Evolutionary conservation across 2,113 vertebrate species (phyloP).

Genomic region (Chauna torquata): DNA sequence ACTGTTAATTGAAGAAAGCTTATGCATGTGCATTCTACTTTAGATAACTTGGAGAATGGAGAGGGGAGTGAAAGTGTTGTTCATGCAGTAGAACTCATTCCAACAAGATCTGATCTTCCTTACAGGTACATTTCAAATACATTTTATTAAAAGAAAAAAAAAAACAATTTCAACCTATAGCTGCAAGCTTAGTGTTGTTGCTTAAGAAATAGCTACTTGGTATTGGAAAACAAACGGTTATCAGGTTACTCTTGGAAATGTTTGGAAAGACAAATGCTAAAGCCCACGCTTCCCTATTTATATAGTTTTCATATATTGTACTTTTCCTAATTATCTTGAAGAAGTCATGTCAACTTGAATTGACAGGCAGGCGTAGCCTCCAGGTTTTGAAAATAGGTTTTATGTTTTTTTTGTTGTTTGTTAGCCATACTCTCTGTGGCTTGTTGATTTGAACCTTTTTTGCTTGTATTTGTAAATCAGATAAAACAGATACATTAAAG

Average conservation of each 20-base stretch:
- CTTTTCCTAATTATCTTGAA: not conserved
- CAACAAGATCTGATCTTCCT: conserved; percentile 72
- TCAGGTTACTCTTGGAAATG: not conserved
- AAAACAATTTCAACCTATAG: not conserved
- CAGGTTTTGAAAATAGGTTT: not conserved
- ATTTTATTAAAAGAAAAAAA: not conserved
- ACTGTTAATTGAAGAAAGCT: not conserved
- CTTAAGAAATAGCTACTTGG: not conserved
- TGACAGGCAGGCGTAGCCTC: not conserved
- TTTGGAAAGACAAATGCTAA: not conserved
- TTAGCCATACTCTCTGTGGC: not conserved
- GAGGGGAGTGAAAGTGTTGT: conserved; percentile 66
- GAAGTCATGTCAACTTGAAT: not conserved
- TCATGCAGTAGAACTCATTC: conserved; percentile 65
- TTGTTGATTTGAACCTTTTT: not conserved
- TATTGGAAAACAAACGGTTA: not conserved
- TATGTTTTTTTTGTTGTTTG: not conserved
- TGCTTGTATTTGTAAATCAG: not conserved
- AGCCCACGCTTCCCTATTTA: not conserved
- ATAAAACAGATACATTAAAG: not conserved
- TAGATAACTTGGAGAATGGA: conserved; percentile 81
- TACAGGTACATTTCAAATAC: conserved; percentile 75
- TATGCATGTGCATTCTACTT: conserved; percentile 67
- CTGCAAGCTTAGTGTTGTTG: not conserved
- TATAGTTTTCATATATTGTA: not conserved